These are phyloP conservation scores for Patiria pectinifera DNA, from an alignment of 53 echinoderm and acorn worm genomes.

Conservation along the genomic window DNA sequence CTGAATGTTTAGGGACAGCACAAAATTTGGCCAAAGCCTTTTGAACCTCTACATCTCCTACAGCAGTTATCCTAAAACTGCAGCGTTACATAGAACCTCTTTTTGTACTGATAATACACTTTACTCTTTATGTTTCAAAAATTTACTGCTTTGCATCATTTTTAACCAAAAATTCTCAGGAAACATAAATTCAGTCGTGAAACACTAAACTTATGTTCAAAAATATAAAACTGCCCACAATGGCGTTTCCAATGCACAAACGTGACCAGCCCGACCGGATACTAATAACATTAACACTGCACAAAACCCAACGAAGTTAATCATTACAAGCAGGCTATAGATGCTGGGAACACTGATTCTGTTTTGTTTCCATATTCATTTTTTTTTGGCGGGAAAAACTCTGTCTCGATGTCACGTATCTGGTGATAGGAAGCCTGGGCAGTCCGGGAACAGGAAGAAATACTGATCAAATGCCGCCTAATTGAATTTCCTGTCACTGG, in stretches of 20 bases:
- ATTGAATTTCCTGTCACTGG: constrained; percentile 55
- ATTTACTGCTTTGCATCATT: neutral
- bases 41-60: too few relatives aligned
- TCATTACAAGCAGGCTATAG: neutral
- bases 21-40: too few relatives aligned
- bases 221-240: neutral
- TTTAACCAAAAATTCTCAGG: neutral
- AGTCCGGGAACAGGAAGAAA: constrained; percentile 38
- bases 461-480: constrained; percentile 44
- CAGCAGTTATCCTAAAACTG: too few relatives aligned
- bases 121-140: too few relatives aligned
- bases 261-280: neutral
- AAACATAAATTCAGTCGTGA: neutral
- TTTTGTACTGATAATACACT: too few relatives aligned
- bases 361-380: neutral
- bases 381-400: constrained; percentile 12
- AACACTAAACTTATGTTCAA: neutral
- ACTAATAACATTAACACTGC: neutral
- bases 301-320: neutral
- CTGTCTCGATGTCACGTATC: constrained; percentile 17
- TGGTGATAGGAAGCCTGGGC: constrained; percentile 20
- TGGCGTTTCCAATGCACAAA: neutral
- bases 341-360: neutral
- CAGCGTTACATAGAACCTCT: too few relatives aligned
- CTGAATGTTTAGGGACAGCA: too few relatives aligned